Conservation (phyloP, 2,797 vertebrate species). For the Sandelia bainsii region DNA sequence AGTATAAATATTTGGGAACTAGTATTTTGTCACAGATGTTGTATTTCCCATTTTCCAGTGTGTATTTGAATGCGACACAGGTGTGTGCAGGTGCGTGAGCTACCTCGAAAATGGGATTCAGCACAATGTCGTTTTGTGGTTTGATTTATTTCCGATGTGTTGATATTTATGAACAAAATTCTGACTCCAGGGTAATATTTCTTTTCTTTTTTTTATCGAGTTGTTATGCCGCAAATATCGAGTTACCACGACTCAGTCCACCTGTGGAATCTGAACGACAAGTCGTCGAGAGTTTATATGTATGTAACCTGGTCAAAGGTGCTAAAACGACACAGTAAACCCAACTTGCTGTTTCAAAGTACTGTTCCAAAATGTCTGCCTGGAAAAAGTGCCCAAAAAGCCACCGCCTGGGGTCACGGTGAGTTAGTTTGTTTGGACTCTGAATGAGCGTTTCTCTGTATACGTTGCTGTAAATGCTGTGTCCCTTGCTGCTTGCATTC, state of each 20-base stretch:
- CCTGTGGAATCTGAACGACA: slow-evolving; percentile 48
- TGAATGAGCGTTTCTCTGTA: no score
- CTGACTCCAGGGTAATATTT: not conserved
- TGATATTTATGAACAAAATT: not conserved
- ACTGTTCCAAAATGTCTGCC: slow-evolving; percentile 18
- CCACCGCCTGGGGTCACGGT: slow-evolving; percentile 53
- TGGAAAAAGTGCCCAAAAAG: not conserved
- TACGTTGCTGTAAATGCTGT: no score
- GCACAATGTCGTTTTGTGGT: not conserved
- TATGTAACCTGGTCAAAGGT: slow-evolving; percentile 64
- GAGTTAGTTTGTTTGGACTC: slow-evolving; percentile 34
- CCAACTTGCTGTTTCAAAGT: slow-evolving; percentile 22
- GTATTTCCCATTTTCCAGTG: slow-evolving; percentile 10
- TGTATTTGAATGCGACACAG: slow-evolving; percentile 29
- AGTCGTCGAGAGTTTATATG: slow-evolving; percentile 43
- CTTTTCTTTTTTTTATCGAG: not conserved
- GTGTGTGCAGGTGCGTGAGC: slow-evolving; percentile 14
- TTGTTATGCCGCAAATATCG: slow-evolving; percentile 50
- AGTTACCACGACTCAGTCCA: slow-evolving; percentile 27
- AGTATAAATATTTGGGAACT: not conserved
- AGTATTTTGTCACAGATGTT: accelerated
- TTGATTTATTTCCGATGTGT: not conserved
- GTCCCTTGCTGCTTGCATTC: not conserved
- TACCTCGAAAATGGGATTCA: not conserved
- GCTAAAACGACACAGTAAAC: slow-evolving; percentile 28